A percentile compares a stretch with the other conserved stretches of the same genome.
phyloP scores from a whole-genome alignment of 92 coral and sea anemone species.

The Palythoa heliodiscus region DNA sequence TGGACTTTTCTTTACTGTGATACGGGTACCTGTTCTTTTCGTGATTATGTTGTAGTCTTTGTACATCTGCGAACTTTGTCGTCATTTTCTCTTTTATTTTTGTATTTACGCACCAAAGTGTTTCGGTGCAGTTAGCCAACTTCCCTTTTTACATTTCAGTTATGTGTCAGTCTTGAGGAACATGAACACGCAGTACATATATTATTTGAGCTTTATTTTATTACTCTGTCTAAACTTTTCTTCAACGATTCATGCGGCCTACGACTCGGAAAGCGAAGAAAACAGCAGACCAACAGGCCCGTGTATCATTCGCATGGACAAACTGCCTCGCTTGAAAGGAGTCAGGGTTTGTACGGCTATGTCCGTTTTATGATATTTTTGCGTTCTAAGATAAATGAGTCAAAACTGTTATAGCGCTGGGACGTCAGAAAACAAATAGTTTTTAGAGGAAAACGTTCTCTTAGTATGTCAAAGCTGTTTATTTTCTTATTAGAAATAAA shows the following conservation, averaged over 20 bases:
- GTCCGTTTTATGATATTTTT: background rate
- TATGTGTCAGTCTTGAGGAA: background rate
- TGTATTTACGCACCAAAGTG: no score
- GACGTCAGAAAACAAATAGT: no score
- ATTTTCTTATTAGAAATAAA: no score
- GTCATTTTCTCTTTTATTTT: background rate
- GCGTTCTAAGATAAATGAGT: background rate
- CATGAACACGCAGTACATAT: background rate
- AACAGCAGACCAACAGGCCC: slow-evolving; percentile 56
- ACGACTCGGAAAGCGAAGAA: background rate
- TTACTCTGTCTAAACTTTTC: background rate
- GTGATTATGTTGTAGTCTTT: no score
- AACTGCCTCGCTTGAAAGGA: slow-evolving; percentile 71
- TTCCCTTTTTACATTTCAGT: no score
- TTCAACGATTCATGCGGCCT: slow-evolving; percentile 13
- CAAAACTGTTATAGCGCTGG: no score
- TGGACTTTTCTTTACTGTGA: no score
- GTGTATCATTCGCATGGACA: slow-evolving; percentile 57
- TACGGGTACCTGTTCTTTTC: no score
- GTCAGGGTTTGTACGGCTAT: slow-evolving; percentile 49
- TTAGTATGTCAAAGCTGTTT: no score
- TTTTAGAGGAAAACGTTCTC: no score
- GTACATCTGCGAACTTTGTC: background rate
- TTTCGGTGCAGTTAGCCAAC: no score
- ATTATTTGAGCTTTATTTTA: background rate